Conservation (phyloP, 92 coral and sea anemone species). For the Actinostola sp. region DNA sequence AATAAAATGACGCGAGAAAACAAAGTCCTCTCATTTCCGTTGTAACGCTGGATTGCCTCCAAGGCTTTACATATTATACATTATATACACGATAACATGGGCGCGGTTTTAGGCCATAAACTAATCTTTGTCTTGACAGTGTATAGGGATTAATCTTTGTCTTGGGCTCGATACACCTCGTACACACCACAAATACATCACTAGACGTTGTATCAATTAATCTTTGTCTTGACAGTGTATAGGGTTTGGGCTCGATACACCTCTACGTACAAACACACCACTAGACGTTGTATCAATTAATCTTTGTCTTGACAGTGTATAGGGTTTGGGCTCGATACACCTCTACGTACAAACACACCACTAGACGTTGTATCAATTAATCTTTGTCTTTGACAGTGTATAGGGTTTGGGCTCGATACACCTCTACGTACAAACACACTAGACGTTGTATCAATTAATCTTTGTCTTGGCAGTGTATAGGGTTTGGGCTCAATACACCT, state of each 20-base stretch:
- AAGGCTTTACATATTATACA: too few relatives aligned
- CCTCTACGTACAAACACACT: conserved; percentile 73
- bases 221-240: too few relatives aligned
- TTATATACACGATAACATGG: not conserved
- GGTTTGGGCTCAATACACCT: not conserved
- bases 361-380: not conserved
- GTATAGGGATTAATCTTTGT: conserved; percentile 15
- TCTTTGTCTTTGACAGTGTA: conserved; percentile 68
- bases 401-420: conserved; percentile 67
- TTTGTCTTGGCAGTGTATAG: not conserved
- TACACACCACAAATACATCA: conserved; percentile 63
- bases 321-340: conserved; percentile 71
- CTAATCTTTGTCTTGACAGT: conserved; percentile 49
- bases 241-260: conserved; percentile 72
- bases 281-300: too few relatives aligned
- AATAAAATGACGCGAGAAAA: too few relatives aligned
- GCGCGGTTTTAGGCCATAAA: not conserved
- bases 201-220: too few relatives aligned
- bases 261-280: conserved; percentile 70
- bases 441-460: conserved; percentile 58
- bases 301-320: conserved; percentile 74
- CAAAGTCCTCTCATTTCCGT: too few relatives aligned
- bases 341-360: conserved; percentile 67
- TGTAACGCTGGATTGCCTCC: too few relatives aligned
- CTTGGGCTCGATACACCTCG: conserved; percentile 80